Evolutionary conservation across 2,113 vertebrate species (phyloP).

Genomic region (Megaptera novaeangliae): DNA sequence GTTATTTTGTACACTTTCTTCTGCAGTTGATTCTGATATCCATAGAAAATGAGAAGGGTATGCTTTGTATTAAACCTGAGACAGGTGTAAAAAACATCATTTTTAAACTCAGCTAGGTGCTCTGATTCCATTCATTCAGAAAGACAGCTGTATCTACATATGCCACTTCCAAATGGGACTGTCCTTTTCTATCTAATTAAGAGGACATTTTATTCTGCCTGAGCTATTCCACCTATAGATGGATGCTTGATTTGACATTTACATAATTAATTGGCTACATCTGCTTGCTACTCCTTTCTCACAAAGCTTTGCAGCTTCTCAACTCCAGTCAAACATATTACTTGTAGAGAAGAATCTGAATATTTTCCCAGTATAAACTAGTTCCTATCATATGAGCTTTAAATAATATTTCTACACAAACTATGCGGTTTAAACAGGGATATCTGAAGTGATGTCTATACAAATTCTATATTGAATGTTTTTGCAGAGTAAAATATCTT

Average conservation of each 20-base stretch:
- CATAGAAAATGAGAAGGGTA: background rate
- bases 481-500: background rate
- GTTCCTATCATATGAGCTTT: background rate
- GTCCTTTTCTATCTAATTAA: background rate
- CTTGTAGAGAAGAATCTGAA: background rate
- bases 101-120: background rate
- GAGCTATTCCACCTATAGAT: background rate
- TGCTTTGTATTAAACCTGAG: background rate
- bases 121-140: background rate
- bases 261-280: background rate
- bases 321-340: background rate
- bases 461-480: background rate
- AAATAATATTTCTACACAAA: background rate
- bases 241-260: constrained; percentile 21
- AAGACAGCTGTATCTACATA: background rate
- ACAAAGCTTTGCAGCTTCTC: background rate
- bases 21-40: background rate
- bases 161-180: background rate
- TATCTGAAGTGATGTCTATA: background rate
- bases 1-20: background rate
- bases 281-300: background rate
- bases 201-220: constrained; percentile 11
- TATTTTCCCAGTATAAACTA: background rate
- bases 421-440: background rate
- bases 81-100: background rate